Evolutionary conservation across 2,888 invertebrate species (phyloP).

Genomic region (Nephrocerus scutellatus): DNA sequence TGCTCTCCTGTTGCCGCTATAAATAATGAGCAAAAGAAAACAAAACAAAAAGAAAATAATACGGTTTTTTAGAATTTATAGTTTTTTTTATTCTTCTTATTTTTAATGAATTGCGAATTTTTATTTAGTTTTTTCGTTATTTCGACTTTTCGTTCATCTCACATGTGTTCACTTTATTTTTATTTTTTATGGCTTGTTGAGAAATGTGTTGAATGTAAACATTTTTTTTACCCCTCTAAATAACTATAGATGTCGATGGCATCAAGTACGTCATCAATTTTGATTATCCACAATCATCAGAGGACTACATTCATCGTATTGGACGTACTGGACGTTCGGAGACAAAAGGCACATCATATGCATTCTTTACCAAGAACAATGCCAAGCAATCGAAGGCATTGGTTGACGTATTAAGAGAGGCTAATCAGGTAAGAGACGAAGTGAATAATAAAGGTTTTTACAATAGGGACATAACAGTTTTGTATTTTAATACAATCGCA

Average conservation of each 20-base stretch:
- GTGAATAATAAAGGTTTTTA: too few relatives aligned
- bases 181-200: too few relatives aligned
- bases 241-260: constrained; percentile 80
- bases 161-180: constrained; percentile 20
- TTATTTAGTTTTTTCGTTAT: constrained; percentile 15
- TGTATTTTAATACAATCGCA: too few relatives aligned
- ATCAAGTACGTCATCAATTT: constrained; percentile 95
- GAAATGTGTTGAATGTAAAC: constrained; percentile 10
- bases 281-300: constrained; percentile 91
- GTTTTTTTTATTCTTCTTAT: not conserved
- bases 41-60: constrained; percentile 6
- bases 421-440: constrained; percentile 68
- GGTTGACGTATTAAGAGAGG: constrained; percentile 81
- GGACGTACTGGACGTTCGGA: constrained; percentile 86
- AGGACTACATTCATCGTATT: constrained; percentile 93
- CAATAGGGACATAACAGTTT: too few relatives aligned
- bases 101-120: constrained; percentile 15
- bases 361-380: constrained; percentile 88
- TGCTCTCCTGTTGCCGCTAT: constrained; percentile 36
- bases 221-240: constrained; percentile 12
- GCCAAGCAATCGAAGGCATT: constrained; percentile 82
- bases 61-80: constrained; percentile 8
- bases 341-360: constrained; percentile 86
- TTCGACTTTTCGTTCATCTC: constrained; percentile 18
- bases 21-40: constrained; percentile 23